These are phyloP conservation scores for Lithosia quadra DNA, from an alignment of 2,888 invertebrate genomes.

Conservation along the genomic window DNA sequence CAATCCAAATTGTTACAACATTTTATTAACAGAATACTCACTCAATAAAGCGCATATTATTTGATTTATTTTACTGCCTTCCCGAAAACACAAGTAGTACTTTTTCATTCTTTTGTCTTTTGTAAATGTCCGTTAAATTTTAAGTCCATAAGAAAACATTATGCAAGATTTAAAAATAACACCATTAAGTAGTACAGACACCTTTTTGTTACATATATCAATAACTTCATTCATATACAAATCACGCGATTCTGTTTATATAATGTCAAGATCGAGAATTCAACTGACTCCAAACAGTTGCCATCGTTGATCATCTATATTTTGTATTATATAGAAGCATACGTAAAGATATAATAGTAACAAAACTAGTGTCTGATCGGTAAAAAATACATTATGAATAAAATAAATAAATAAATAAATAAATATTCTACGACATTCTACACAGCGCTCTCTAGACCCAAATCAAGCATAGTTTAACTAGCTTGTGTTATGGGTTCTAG, in stretches of 20 bases:
- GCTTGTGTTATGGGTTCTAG: too few relatives aligned
- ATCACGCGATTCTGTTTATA: background rate
- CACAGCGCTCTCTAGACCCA: too few relatives aligned
- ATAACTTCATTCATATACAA: background rate
- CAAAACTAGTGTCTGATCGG: too few relatives aligned
- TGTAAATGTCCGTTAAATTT: background rate
- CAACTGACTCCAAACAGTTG: background rate
- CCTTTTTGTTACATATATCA: background rate
- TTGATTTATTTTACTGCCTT: slow-evolving; percentile 74
- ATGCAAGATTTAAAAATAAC: background rate
- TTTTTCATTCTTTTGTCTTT: slow-evolving; percentile 49
- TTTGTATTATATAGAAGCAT: background rate
- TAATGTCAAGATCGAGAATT: background rate
- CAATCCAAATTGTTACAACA: background rate
- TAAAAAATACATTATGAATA: too few relatives aligned
- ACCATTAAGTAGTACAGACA: background rate
- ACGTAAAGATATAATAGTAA: background rate
- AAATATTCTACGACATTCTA: too few relatives aligned
- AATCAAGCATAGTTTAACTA: too few relatives aligned
- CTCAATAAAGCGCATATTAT: slow-evolving; percentile 75
- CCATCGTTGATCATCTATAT: background rate
- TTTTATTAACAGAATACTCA: slow-evolving; percentile 40
- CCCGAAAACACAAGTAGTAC: slow-evolving; percentile 63
- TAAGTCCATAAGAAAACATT: background rate
- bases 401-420: too few relatives aligned